These are phyloP conservation scores for Nesoenas mayeri DNA, from an alignment of 2,113 vertebrate genomes.

Conservation along the genomic window DNA sequence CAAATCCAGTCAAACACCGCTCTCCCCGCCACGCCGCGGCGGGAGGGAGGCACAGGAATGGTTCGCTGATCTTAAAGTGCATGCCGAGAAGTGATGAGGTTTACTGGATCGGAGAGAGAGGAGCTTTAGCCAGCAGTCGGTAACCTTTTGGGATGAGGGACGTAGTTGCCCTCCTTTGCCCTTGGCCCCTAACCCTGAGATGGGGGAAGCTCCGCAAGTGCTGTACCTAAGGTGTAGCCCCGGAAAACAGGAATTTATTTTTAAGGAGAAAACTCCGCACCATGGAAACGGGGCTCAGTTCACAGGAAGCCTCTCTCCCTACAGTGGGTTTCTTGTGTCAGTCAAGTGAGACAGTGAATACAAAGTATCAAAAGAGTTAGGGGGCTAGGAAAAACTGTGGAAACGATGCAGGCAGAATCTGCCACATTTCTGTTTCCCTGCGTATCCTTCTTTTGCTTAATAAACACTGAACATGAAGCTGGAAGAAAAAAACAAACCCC, in stretches of 20 bases:
- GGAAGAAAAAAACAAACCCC: too few relatives aligned
- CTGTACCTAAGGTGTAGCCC: neutral
- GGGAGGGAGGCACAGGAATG: neutral
- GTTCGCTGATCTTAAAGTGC: neutral
- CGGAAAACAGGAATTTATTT: conserved; percentile 23
- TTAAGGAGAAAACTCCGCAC: conserved; percentile 31
- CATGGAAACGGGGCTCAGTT: conserved; percentile 66
- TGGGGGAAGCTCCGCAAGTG: neutral
- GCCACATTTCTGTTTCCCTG: neutral
- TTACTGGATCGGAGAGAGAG: neutral
- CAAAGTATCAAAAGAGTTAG: conserved; percentile 53
- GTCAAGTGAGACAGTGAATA: conserved; percentile 65
- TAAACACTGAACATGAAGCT: neutral
- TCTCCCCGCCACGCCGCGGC: neutral
- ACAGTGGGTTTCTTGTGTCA: conserved; percentile 69
- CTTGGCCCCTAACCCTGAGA: neutral
- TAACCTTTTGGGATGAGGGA: neutral
- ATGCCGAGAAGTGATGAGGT: neutral
- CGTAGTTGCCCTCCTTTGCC: neutral
- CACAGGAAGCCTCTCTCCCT: conserved; percentile 34
- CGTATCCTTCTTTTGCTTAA: neutral
- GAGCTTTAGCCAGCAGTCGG: neutral
- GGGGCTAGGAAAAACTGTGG: conserved; percentile 11
- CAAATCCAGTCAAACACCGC: neutral
- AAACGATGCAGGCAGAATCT: neutral